Conservation (phyloP, 1,140 invertebrate genomes). For the Hypothenemus hampei region DNA sequence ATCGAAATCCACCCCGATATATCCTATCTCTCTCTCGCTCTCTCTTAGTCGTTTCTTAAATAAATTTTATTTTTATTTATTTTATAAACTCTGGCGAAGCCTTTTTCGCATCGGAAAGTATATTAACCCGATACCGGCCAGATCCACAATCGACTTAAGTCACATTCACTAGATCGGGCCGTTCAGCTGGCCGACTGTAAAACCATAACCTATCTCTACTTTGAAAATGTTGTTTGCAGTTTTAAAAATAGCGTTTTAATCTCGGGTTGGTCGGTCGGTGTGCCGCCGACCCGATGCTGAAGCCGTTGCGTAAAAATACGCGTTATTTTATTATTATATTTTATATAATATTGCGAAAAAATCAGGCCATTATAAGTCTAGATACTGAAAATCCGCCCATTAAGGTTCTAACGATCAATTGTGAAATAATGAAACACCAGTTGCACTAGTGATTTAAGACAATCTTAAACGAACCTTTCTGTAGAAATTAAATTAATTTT, state of each 20-base stretch:
- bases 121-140: conserved; percentile 37
- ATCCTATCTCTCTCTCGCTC: too few species aligned
- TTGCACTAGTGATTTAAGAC: too few species aligned
- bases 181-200: conserved; percentile 34
- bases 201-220: conserved; percentile 42
- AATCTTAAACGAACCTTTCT: too few species aligned
- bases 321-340: too few species aligned
- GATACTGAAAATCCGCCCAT: too few species aligned
- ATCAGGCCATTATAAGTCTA: too few species aligned
- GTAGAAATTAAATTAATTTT: too few species aligned
- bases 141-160: conserved; percentile 13
- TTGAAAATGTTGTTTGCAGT: conserved; percentile 42
- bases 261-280: conserved; percentile 34
- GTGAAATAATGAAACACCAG: too few species aligned
- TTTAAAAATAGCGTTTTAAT: conserved; percentile 43
- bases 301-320: conserved; percentile 27
- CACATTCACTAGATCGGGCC: conserved; percentile 12
- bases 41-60: too few species aligned
- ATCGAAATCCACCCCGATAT: too few species aligned
- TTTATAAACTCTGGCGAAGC: conserved; percentile 41
- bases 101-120: conserved; percentile 44
- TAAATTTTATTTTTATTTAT: conserved; percentile 41
- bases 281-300: not conserved
- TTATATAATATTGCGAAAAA: too few species aligned
- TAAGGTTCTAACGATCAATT: too few species aligned